These are phyloP conservation scores for Glossophaga mutica DNA, from an alignment of 2,797 vertebrate genomes.

Conservation along the genomic window DNA sequence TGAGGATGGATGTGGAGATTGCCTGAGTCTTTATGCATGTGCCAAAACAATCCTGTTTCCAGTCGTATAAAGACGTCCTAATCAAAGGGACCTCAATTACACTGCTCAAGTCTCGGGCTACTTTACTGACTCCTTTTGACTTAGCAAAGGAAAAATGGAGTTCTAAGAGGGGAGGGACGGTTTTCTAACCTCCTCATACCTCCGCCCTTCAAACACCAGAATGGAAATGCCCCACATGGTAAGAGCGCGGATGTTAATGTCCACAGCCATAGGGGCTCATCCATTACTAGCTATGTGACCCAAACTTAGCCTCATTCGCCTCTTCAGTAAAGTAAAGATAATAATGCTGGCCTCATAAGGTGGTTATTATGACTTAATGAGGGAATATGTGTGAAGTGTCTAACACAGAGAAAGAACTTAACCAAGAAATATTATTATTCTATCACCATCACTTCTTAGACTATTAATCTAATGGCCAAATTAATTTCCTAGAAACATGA, in stretches of 20 bases:
- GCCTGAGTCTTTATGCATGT: conserved; percentile 45
- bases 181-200: not conserved
- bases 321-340: not conserved
- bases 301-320: not conserved
- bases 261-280: not conserved
- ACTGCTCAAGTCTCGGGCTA: conserved; percentile 27
- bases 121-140: conserved; percentile 33
- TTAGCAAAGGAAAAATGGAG: conserved; percentile 10
- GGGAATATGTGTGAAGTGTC: not conserved
- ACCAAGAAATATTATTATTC: not conserved
- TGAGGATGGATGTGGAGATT: conserved; percentile 68
- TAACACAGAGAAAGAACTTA: not conserved
- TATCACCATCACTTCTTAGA: not conserved
- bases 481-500: not conserved
- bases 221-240: not conserved
- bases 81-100: conserved; percentile 47
- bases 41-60: conserved; percentile 58
- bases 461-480: not conserved
- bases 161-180: not conserved
- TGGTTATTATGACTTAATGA: not conserved
- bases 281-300: not conserved
- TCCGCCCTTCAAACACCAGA: not conserved
- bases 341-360: not conserved
- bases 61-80: conserved; percentile 51
- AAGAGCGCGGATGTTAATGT: not conserved